These are phyloP conservation scores for Scaptomyza cyrtandrae DNA, from an alignment of 2,888 invertebrate genomes.

Conservation along the genomic window DNA sequence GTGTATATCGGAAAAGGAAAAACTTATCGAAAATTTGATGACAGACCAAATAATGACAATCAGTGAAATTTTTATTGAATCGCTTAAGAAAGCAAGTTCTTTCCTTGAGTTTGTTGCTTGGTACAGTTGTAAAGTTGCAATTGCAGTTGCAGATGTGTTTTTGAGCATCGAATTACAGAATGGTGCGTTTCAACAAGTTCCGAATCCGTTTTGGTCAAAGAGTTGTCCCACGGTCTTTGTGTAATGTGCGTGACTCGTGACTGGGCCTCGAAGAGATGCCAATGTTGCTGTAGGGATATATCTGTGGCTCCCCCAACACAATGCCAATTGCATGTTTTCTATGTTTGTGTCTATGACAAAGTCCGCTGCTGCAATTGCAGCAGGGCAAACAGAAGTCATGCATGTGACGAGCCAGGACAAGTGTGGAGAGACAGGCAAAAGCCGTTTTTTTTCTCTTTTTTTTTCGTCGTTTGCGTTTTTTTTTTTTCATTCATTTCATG, in stretches of 20 bases:
- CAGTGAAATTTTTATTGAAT: too few relatives aligned
- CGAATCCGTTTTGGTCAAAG: constrained; percentile 3
- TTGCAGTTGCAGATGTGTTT: background rate
- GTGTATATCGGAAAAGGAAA: too few relatives aligned
- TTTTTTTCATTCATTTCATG: constrained; percentile 16
- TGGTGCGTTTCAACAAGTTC: constrained; percentile 10
- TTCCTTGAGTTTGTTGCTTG: too few relatives aligned
- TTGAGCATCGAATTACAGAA: constrained; percentile 1
- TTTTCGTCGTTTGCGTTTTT: constrained; percentile 12
- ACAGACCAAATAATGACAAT: too few relatives aligned
- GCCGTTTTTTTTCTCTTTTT: too few relatives aligned
- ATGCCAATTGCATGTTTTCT: constrained; percentile 31
- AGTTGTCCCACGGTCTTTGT: constrained; percentile 1
- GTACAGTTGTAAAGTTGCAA: too few relatives aligned
- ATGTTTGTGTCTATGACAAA: constrained; percentile 31
- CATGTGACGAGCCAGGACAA: constrained; percentile 18
- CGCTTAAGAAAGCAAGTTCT: too few relatives aligned
- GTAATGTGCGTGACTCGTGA: constrained; percentile 41
- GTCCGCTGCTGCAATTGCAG: constrained; percentile 39
- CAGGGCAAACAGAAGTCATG: constrained; percentile 40
- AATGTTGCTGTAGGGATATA: constrained; percentile 5
- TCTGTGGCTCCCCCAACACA: constrained; percentile 3
- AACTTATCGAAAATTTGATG: too few relatives aligned
- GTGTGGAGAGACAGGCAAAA: constrained; percentile 10
- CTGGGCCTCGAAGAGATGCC: constrained; percentile 18